Conservation (phyloP, 2,113 vertebrate species). For the Elaphurus davidianus region DNA sequence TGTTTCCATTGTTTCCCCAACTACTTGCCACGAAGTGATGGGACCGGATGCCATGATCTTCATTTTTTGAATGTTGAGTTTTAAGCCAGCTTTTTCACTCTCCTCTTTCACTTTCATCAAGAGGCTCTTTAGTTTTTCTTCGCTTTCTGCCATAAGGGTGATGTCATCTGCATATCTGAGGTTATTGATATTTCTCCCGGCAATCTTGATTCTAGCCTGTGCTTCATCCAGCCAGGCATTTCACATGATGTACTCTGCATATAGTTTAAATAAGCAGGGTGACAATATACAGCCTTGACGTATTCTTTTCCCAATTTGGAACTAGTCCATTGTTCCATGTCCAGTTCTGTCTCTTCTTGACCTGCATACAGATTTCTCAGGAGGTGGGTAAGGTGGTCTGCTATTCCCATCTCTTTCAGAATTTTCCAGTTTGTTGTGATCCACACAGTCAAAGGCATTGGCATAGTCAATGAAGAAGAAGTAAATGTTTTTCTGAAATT, state of each 20-base stretch:
- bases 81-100: not conserved
- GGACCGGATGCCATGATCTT: not conserved
- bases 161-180: not conserved
- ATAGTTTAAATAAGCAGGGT: not conserved
- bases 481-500: not conserved
- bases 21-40: not conserved
- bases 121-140: not conserved
- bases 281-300: not conserved
- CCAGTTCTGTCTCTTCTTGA: not conserved
- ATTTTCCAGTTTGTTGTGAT: not conserved
- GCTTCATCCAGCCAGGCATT: not conserved
- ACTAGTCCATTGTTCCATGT: not conserved
- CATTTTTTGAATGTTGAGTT: not conserved
- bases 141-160: not conserved
- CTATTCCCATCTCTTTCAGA: not conserved
- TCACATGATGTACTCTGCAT: not conserved
- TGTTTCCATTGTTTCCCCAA: not conserved
- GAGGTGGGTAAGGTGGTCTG: not conserved
- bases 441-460: not conserved
- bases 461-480: not conserved
- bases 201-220: not conserved
- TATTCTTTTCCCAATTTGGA: not conserved
- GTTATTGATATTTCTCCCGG: not conserved
- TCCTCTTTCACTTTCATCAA: not conserved
- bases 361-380: not conserved